Percentiles rank a stretch among this genome's conserved stretches.
phyloP scores from a whole-genome alignment of 2,888 invertebrate genomes.

The Pomacea canaliculata region DNA sequence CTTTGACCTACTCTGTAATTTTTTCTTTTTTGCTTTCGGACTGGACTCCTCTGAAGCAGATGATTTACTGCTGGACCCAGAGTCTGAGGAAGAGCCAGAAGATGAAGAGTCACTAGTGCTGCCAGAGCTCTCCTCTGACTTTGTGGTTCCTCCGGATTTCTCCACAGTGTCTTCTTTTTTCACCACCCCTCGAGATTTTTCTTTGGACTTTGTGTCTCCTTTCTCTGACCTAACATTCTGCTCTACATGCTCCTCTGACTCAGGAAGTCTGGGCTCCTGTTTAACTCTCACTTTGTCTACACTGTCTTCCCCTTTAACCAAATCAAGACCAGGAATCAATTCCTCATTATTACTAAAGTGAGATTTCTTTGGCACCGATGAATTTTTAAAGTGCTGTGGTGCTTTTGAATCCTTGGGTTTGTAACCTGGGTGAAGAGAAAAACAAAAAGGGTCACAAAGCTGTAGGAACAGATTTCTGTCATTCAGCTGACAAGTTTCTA shows the following conservation, averaged over 20 bases:
- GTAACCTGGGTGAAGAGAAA: constrained; percentile 3
- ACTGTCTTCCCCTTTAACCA: constrained; percentile 28
- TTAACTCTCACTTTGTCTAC: neutral
- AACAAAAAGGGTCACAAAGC: no score
- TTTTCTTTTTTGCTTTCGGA: constrained; percentile 30
- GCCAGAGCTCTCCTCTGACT: constrained; percentile 26
- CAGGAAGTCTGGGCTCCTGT: constrained; percentile 9
- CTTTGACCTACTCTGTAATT: constrained; percentile 24
- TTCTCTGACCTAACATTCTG: neutral
- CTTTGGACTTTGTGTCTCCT: constrained; percentile 20
- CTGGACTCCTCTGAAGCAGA: constrained; percentile 29
- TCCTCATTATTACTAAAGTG: constrained; percentile 48
- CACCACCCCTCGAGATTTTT: neutral
- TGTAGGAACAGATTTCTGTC: no score
- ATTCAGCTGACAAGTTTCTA: no score
- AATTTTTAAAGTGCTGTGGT: neutral
- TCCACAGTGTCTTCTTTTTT: no score
- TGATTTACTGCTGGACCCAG: constrained; percentile 41
- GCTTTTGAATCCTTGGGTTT: constrained; percentile 14
- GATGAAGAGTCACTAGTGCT: constrained; percentile 41
- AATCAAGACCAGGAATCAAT: constrained; percentile 53
- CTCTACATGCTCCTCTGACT: neutral
- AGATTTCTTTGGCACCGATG: constrained; percentile 34
- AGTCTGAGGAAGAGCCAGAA: constrained; percentile 40
- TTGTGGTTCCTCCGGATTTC: constrained; percentile 24